phyloP scores from a whole-genome alignment of 2,113 vertebrate genomes.

The Eurystomus gularis region DNA sequence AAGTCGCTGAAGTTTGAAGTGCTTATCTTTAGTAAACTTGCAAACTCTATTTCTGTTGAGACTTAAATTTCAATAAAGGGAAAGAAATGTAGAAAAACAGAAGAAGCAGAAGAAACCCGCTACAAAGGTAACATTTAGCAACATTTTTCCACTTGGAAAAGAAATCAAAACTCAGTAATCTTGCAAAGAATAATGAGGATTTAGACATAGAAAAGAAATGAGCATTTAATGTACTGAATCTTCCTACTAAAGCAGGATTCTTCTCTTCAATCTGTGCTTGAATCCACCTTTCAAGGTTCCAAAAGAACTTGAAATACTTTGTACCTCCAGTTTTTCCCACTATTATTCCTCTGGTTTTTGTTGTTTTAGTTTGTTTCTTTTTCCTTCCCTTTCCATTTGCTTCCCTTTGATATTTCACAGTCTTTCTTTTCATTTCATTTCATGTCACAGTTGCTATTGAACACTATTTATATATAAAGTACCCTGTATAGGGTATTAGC shows the following conservation, averaged over 20 bases:
- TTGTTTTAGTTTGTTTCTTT: not conserved
- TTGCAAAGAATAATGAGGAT: not conserved
- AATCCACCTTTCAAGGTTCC: not conserved
- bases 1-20: not conserved
- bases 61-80: not conserved
- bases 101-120: not conserved
- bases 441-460: not conserved
- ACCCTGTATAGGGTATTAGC: not conserved
- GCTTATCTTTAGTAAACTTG: not conserved
- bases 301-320: not conserved
- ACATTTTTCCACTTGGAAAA: not conserved
- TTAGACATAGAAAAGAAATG: not conserved
- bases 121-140: not conserved
- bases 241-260: not conserved
- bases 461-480: not conserved
- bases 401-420: not conserved
- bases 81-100: not conserved
- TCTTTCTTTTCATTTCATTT: not conserved
- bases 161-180: not conserved
- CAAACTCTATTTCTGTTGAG: not conserved
- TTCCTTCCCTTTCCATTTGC: not conserved
- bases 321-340: not conserved
- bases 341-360: not conserved
- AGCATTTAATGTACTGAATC: not conserved
- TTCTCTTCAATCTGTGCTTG: not conserved